Percentiles rank a stretch among this genome's conserved stretches.
Conservation (phyloP, 2,113 vertebrate genomes). For the Polypterus bichir region DNA sequence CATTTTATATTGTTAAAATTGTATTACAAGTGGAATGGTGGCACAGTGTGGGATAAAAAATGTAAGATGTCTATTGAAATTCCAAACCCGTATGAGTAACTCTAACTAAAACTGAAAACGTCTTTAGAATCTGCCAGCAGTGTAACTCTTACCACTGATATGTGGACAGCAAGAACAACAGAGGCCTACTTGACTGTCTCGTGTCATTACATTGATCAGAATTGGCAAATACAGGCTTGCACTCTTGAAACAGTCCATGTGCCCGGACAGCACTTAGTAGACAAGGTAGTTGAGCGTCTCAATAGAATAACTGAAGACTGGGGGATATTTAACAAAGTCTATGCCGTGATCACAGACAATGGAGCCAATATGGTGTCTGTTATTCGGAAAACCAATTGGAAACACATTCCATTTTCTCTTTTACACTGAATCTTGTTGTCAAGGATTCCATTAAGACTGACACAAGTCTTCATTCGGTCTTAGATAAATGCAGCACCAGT, state of each 20-base stretch:
- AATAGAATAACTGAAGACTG: slow-evolving; percentile 4
- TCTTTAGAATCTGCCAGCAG: too few relatives aligned
- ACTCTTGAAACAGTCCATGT: slow-evolving; percentile 1
- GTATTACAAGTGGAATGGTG: too few relatives aligned
- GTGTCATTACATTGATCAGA: slow-evolving; percentile 17
- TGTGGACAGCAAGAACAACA: slow-evolving; percentile 17
- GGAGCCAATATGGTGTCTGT: slow-evolving; percentile 5
- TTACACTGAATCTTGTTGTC: background rate
- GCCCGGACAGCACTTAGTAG: background rate
- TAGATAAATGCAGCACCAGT: background rate
- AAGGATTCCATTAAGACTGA: slow-evolving; percentile 6
- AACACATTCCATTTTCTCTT: background rate
- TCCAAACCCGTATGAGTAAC: too few relatives aligned
- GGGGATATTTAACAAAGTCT: background rate
- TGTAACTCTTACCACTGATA: too few relatives aligned
- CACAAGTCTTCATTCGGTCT: background rate
- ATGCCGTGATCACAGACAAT: slow-evolving; percentile 3
- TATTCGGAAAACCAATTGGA: background rate
- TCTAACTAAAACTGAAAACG: too few relatives aligned
- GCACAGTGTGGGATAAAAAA: too few relatives aligned
- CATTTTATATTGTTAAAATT: too few relatives aligned
- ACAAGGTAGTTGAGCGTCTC: background rate
- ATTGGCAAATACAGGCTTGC: too few relatives aligned
- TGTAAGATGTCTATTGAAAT: too few relatives aligned
- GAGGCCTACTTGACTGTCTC: slow-evolving; percentile 14